Evolutionary conservation across 2,113 vertebrate species (phyloP).

Genomic region (Herpetotheres cachinnans): DNA sequence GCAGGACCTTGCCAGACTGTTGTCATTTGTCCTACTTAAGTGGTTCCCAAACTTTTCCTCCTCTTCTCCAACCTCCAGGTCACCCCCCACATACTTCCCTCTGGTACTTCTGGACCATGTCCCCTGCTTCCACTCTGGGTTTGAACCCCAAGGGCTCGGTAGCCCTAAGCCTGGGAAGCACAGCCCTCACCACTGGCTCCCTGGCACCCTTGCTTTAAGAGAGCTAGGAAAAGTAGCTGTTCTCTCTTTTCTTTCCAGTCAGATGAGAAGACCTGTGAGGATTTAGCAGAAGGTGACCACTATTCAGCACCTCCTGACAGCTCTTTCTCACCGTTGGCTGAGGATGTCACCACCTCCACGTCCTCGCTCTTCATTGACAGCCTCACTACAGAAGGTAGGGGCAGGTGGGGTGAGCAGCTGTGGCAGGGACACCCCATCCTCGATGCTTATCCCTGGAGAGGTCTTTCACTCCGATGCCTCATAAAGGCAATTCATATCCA

Average conservation of each 20-base stretch:
- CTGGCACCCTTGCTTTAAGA: neutral
- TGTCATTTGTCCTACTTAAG: neutral
- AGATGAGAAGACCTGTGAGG: constrained; percentile 81
- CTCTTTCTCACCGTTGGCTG: neutral
- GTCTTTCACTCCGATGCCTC: neutral
- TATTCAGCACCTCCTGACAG: constrained; percentile 59
- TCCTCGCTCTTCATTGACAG: constrained; percentile 63
- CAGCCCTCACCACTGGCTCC: neutral
- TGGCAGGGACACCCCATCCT: neutral
- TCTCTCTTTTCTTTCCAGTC: constrained; percentile 39
- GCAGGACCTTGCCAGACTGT: neutral
- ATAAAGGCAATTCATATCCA: rapidly evolving
- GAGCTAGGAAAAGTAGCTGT: neutral
- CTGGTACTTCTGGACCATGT: neutral
- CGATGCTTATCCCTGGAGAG: neutral
- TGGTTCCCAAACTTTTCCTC: neutral
- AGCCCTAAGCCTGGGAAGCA: neutral
- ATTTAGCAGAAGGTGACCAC: constrained; percentile 69
- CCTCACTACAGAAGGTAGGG: constrained; percentile 84
- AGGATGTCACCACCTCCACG: constrained; percentile 37
- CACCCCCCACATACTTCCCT: neutral
- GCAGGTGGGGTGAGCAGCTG: no score
- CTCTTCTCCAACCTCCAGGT: neutral
- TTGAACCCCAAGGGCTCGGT: neutral
- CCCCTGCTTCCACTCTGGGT: neutral